Evolutionary conservation across 37 sponge, comb jelly and placozoan genomes (phyloP).

Genomic region (Cladorhizidae sp.): DNA sequence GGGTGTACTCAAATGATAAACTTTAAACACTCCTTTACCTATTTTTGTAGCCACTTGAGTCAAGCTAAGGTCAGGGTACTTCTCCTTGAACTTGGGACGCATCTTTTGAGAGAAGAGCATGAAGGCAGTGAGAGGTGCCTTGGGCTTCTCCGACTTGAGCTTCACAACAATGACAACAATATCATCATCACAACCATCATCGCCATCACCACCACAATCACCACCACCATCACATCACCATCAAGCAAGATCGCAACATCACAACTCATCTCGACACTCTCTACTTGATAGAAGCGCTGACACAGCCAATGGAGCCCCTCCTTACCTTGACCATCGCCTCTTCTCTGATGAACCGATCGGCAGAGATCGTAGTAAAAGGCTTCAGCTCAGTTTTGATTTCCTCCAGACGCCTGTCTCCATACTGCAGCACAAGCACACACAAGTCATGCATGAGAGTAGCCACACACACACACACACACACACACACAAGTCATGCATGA

Average conservation of each 20-base stretch:
- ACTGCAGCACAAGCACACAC: background rate
- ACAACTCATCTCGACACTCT: background rate
- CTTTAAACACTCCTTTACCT: background rate
- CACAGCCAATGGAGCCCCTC: background rate
- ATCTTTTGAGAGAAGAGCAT: constrained; percentile 28
- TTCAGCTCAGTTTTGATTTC: background rate
- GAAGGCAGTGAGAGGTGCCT: constrained; percentile 35
- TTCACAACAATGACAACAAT: background rate
- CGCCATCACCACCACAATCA: background rate
- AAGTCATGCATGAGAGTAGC: background rate
- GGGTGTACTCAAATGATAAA: background rate
- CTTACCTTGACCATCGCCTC: constrained; percentile 30
- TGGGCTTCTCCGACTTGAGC: constrained; percentile 62
- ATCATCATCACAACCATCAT: background rate
- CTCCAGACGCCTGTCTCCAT: constrained; percentile 2
- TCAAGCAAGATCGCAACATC: background rate
- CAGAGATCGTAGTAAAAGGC: constrained; percentile 5
- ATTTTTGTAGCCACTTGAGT: constrained; percentile 34
- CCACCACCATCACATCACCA: background rate
- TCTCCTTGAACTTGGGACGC: constrained; percentile 38
- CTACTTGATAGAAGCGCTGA: too few species aligned
- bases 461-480: background rate
- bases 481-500: background rate
- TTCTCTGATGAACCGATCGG: constrained; percentile 6
- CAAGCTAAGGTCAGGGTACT: constrained; percentile 26